Evolutionary conservation across 2,888 invertebrate species (phyloP).

Genomic region (Drosophila testacea): DNA sequence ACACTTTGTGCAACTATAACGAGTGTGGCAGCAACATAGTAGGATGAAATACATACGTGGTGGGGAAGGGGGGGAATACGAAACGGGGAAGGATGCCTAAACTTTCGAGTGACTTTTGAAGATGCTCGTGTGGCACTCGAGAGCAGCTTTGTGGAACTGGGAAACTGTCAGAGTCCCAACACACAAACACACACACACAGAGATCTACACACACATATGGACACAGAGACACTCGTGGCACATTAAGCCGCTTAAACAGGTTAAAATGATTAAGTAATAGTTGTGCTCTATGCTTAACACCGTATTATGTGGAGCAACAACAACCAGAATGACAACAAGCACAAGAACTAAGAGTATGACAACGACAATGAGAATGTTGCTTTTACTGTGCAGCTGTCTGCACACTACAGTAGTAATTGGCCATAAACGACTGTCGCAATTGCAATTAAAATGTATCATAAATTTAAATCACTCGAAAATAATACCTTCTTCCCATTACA

Average conservation of each 20-base stretch:
- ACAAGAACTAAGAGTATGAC: slow-evolving; percentile 29
- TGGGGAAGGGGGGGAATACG: background rate
- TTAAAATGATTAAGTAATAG: slow-evolving; percentile 78
- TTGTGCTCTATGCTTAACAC: slow-evolving; percentile 69
- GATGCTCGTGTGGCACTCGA: slow-evolving; percentile 58
- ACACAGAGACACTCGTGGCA: slow-evolving; percentile 47
- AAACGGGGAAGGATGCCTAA: slow-evolving; percentile 35
- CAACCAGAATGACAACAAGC: slow-evolving; percentile 29
- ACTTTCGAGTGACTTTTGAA: slow-evolving; percentile 64
- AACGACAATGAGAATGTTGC: slow-evolving; percentile 20
- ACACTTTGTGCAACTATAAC: slow-evolving; percentile 56
- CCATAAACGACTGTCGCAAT: background rate
- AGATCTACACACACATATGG: slow-evolving; percentile 4
- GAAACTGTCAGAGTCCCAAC: slow-evolving; percentile 10
- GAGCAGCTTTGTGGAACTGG: slow-evolving; percentile 51
- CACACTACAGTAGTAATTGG: slow-evolving; percentile 31
- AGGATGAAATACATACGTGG: background rate
- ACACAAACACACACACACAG: slow-evolving; percentile 18
- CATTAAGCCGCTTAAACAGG: slow-evolving; percentile 77
- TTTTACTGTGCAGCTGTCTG: background rate
- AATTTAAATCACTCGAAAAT: background rate
- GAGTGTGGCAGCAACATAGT: background rate
- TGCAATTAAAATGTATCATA: background rate
- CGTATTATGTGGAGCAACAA: slow-evolving; percentile 61
- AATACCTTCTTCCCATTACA: too few relatives aligned